Percentiles rank a stretch among this genome's conserved stretches.
Conservation (phyloP, 1,140 invertebrate species). For the Listronotus oregonensis region DNA sequence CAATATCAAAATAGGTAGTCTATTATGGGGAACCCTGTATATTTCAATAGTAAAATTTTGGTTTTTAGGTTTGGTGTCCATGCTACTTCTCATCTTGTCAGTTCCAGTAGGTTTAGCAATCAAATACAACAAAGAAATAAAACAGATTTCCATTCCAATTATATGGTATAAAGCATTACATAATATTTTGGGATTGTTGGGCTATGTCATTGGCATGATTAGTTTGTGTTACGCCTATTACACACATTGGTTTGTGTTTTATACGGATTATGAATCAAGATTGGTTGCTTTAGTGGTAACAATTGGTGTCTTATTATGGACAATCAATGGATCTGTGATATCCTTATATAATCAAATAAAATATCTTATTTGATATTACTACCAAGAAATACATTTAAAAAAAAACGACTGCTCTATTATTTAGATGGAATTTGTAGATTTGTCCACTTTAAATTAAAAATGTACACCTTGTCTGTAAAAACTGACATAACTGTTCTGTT, state of each 20-base stretch:
- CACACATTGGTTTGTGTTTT: constrained; percentile 46
- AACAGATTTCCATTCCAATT: constrained; percentile 6
- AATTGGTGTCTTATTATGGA: constrained; percentile 35
- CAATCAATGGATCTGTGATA: constrained; percentile 39
- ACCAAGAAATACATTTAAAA: too few relatives aligned
- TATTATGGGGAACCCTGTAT: too few relatives aligned
- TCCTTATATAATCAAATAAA: constrained; percentile 43
- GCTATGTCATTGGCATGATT: constrained; percentile 42
- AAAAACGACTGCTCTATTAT: too few relatives aligned
- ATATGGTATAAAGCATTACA: constrained; percentile 41
- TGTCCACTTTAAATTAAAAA: too few relatives aligned
- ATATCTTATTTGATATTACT: too few relatives aligned
- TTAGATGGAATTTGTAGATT: too few relatives aligned
- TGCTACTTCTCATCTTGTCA: constrained; percentile 41
- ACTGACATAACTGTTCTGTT: too few relatives aligned
- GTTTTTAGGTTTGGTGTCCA: constrained; percentile 43
- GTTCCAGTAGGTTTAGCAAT: constrained; percentile 36
- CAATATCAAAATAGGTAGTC: too few relatives aligned
- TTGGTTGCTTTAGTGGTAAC: constrained; percentile 41
- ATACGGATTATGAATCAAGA: constrained; percentile 39
- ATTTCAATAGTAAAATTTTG: too few relatives aligned
- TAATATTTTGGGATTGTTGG: constrained; percentile 41
- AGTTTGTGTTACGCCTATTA: constrained; percentile 44
- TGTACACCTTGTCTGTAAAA: too few relatives aligned
- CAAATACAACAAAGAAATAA: constrained; percentile 35